Conservation (phyloP, 2,113 vertebrate species). For the Gyps fulvus region DNA sequence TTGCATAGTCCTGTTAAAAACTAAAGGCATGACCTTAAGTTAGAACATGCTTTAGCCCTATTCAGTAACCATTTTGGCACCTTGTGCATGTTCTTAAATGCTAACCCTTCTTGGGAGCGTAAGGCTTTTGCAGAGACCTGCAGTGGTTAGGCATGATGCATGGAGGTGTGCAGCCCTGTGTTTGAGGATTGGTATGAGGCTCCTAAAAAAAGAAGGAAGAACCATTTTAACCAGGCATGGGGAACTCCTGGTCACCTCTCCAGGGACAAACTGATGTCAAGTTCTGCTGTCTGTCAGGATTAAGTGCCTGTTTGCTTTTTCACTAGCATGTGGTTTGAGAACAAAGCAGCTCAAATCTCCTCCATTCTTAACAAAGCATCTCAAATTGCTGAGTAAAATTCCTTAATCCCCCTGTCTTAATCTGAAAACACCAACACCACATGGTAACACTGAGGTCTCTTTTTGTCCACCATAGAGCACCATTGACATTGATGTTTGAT, state of each 20-base stretch:
- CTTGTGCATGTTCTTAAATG: background rate
- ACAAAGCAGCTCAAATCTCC: constrained; percentile 84
- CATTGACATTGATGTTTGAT: background rate
- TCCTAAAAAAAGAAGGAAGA: constrained; percentile 29
- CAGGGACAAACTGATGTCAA: constrained; percentile 87
- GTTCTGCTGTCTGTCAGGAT: constrained; percentile 89
- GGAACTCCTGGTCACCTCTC: constrained; percentile 75
- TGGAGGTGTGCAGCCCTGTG: constrained; percentile 27
- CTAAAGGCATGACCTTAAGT: constrained; percentile 34
- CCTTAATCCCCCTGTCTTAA: constrained; percentile 82
- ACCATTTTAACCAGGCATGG: constrained; percentile 45
- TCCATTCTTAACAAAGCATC: constrained; percentile 81
- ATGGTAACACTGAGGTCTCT: constrained; percentile 51
- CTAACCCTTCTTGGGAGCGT: background rate
- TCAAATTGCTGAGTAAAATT: constrained; percentile 84
- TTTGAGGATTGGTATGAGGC: constrained; percentile 57
- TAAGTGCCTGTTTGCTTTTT: constrained; percentile 88
- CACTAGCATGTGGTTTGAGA: constrained; percentile 80
- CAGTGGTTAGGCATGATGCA: background rate
- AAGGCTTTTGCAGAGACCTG: background rate
- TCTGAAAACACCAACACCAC: constrained; percentile 73
- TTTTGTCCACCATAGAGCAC: constrained; percentile 13
- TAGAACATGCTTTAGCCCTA: constrained; percentile 31
- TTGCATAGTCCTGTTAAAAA: constrained; percentile 22
- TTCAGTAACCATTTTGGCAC: constrained; percentile 50